Evolutionary conservation across 1,140 invertebrate genomes (phyloP), one percentile per base, ranked within the genome.

Genomic region (Eubasilissa regina): DNA sequence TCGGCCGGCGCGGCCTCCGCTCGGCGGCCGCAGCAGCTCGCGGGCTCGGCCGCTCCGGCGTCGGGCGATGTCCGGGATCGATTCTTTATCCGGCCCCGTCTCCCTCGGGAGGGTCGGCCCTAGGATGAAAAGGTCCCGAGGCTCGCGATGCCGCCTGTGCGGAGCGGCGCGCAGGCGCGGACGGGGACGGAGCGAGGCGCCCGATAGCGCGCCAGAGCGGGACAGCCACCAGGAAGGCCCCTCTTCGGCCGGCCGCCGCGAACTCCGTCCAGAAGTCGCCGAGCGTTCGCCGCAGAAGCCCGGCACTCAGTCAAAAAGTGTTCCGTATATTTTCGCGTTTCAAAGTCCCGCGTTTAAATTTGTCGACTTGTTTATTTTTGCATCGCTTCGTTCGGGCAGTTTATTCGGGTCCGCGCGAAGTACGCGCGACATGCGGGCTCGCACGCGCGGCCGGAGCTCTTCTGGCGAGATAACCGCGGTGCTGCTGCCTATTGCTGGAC

Each of bases 401-500:
- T 44, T 43, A 35, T 45, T 64, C 21, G 13, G 7, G 15, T 19
- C 3, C 48, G 10, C 15, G 66, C 48, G 17, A 70, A 70, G 47
- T 21, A 17, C 56, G 25, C 62, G n/a, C n/a, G n/a, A 66, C 66
- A 70, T 70, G 66, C 48, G 66, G 44, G 13, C 0, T 45, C 62
- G 62, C 66, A 70, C 66, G 21, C 44, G 66, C 66, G 66, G 66
- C 15, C 66, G 66, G 15, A 70, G 66, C 48, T 70, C 66, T 70
- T 70, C 15, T 70, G 35, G 66, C 66, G 45, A 70, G 45, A 70
- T 70, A 70, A 51, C 66, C 66, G 66, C 66, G 15, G 48, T 51
- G 15, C 15, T 51, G 66, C 12, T 56, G 9, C 55, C 55, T 6
- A 8, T 7, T 15, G 9, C 55, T 15, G 55, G 55, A 11, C 55